Evolutionary conservation across 1,140 invertebrate genomes (phyloP).

Genomic region (Hypsibius dujardini): DNA sequence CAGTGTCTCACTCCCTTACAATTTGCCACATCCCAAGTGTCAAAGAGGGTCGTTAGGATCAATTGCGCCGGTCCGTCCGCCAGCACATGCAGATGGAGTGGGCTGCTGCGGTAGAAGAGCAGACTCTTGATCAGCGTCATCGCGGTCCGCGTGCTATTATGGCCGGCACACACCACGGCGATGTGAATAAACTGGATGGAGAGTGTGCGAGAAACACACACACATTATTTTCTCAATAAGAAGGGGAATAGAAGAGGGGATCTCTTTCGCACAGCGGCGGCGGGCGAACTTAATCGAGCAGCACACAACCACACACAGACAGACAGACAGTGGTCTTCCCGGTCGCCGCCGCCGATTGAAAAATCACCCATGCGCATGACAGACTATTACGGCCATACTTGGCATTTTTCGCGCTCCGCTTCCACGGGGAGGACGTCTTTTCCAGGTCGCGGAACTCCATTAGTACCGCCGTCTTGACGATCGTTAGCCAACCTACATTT

Average conservation of each 20-base stretch:
- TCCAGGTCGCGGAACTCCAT: not conserved
- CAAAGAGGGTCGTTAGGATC: constrained; percentile 57
- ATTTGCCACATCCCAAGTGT: constrained; percentile 67
- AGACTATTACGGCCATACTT: not conserved
- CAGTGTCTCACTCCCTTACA: constrained; percentile 37
- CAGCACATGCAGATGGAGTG: constrained; percentile 72
- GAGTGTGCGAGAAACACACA: too few species aligned
- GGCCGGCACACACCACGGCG: constrained; percentile 70
- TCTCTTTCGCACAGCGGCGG: too few species aligned
- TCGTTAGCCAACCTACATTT: too few species aligned
- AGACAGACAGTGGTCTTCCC: too few species aligned
- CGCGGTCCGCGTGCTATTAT: constrained; percentile 61
- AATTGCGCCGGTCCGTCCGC: constrained; percentile 55
- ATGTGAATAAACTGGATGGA: constrained; percentile 46
- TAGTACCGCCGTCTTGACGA: not conserved
- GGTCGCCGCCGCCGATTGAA: not conserved
- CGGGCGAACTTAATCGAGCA: not conserved
- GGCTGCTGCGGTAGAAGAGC: constrained; percentile 66
- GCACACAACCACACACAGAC: not conserved
- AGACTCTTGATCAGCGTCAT: constrained; percentile 73
- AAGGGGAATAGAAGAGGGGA: not conserved
- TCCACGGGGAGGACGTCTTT: not conserved
- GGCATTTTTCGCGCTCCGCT: not conserved
- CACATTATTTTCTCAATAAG: not conserved
- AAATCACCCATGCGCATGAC: not conserved